Conservation (phyloP, 2,113 vertebrate species). For the Sigmodon hispidus region DNA sequence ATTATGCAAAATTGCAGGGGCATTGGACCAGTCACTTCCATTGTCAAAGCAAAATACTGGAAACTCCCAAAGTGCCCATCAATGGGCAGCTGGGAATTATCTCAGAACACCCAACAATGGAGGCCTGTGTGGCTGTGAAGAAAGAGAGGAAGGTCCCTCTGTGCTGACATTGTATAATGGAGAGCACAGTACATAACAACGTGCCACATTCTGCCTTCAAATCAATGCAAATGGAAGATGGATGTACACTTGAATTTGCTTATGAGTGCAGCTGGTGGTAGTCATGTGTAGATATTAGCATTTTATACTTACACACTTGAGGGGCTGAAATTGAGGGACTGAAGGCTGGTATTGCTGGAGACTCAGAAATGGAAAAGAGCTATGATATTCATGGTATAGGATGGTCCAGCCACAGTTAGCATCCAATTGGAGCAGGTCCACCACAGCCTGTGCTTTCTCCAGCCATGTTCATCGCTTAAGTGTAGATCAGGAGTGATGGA, state of each 20-base stretch:
- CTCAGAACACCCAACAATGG: background rate
- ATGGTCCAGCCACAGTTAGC: rapidly evolving
- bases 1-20: background rate
- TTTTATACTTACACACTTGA: background rate
- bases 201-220: background rate
- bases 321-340: background rate
- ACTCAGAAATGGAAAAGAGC: background rate
- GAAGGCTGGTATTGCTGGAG: background rate
- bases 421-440: rapidly evolving
- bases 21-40: background rate
- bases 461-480: background rate
- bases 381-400: rapidly evolving
- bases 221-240: background rate
- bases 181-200: background rate
- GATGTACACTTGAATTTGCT: background rate
- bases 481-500: background rate
- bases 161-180: too few relatives aligned
- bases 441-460: background rate
- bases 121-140: rapidly evolving
- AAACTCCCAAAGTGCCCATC: slow-evolving; percentile 27
- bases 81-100: background rate
- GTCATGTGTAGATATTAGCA: background rate
- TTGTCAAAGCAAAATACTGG: background rate
- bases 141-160: background rate
- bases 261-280: background rate